phyloP scores from a whole-genome alignment of 2,888 invertebrate genomes.

The Drosophila paramelanica region DNA sequence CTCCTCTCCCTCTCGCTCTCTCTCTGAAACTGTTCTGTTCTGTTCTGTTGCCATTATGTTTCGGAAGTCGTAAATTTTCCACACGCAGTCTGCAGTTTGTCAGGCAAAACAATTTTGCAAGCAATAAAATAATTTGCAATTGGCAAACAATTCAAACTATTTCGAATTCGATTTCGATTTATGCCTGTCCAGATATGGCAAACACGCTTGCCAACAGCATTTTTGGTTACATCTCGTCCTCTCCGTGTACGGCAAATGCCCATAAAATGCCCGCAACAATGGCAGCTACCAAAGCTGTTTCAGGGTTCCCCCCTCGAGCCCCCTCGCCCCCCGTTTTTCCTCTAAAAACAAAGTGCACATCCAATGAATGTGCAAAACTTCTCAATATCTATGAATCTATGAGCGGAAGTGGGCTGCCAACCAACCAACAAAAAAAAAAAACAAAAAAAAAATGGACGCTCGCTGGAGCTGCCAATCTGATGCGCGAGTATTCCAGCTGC shows the following conservation, averaged over 20 bases:
- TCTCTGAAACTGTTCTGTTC: background rate
- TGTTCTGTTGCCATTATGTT: conserved; percentile 18
- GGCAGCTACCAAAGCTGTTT: conserved; percentile 33
- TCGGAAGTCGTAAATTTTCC: conserved; percentile 74
- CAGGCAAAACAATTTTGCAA: conserved; percentile 69
- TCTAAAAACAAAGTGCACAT: conserved; percentile 56
- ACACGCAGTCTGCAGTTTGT: conserved; percentile 53
- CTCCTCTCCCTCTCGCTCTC: background rate
- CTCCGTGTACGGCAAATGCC: conserved; percentile 56
- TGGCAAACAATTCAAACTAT: conserved; percentile 73
- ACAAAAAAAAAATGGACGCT: too few relatives aligned
- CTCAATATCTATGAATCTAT: conserved; percentile 46
- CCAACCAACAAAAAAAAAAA: conserved; percentile 15
- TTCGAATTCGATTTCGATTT: conserved; percentile 54
- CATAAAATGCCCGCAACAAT: conserved; percentile 77
- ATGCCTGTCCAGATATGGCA: conserved; percentile 49
- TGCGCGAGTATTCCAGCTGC: conserved; percentile 50
- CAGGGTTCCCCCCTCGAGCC: background rate
- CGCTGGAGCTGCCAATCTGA: conserved; percentile 4
- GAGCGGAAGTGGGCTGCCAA: conserved; percentile 25
- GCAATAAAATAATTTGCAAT: conserved; percentile 80
- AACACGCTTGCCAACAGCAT: conserved; percentile 32
- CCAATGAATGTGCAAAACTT: conserved; percentile 60
- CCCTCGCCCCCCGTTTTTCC: too few relatives aligned
- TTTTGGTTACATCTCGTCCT: conserved; percentile 9